Percentiles rank a stretch among this genome's conserved stretches.
These are phyloP conservation scores for Myathropa florea DNA, from an alignment of 2,888 invertebrate species.

Conservation along the genomic window DNA sequence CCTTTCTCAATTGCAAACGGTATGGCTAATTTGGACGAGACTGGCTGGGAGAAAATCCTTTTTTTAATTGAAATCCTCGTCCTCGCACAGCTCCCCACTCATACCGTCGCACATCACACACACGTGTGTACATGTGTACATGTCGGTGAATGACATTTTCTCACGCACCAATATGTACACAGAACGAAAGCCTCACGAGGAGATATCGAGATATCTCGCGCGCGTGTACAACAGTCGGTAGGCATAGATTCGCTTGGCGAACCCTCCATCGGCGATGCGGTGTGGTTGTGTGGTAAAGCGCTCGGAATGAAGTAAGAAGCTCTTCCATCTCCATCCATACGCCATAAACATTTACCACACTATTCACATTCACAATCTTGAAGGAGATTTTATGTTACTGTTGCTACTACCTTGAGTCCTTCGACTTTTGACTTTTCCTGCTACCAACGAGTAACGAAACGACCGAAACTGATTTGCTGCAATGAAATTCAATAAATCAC, in stretches of 20 bases:
- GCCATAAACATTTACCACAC: conserved; percentile 59
- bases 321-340: neutral
- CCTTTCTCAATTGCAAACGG: conserved; percentile 29
- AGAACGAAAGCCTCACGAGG: conserved; percentile 12
- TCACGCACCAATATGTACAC: conserved; percentile 50
- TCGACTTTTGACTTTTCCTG: neutral
- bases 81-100: neutral
- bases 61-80: conserved; percentile 60
- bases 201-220: conserved; percentile 59
- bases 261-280: neutral
- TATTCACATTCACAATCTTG: conserved; percentile 52
- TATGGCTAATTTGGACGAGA: conserved; percentile 62
- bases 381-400: conserved; percentile 49
- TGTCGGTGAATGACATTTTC: conserved; percentile 47
- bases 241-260: conserved; percentile 29
- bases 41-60: conserved; percentile 60
- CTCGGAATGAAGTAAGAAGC: neutral
- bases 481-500: conserved; percentile 47
- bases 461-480: neutral
- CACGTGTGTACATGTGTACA: neutral
- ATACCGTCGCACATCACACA: neutral
- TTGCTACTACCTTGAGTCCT: neutral
- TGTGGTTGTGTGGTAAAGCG: conserved; percentile 27
- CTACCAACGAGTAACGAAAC: neutral
- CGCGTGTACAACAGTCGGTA: conserved; percentile 57